Evolutionary conservation across 2,113 vertebrate genomes (phyloP), one percentile per base, ranked within the genome.

Genomic region (Odontesthes bonariensis): DNA sequence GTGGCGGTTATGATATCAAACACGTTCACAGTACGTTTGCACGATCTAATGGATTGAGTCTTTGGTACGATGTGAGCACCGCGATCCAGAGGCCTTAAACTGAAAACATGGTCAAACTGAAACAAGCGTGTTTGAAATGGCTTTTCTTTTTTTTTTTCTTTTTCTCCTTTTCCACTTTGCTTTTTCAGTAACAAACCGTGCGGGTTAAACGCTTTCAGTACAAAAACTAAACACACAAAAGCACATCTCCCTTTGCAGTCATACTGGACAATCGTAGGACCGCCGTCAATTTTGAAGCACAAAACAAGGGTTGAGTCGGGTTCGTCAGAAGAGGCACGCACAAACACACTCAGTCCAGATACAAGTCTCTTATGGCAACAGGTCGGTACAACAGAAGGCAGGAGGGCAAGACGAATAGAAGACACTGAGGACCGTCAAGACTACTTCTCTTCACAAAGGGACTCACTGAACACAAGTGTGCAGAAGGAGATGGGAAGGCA

Each of bases 1-100:
- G 58, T 51, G 12, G 17, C 38, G 27, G 59, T 54, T 38, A 76
- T 53, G 80, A 70, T 38, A 56, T 74, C 40, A 79, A 85, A 88
- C 33, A 53, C 40, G 54, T 77, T 68, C 32, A 20, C 44, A 51
- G 65, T 71, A 69, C 69, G 77, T 70, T 42, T 63, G 68, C 64
- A 73, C 71, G 77, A 59, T 77, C 59, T 74, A 56, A 79, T 77
- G 72, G 52, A 27, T 69, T 57, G 79, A 84, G 85, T 93, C 93
- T 94, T 94, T 94, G 93, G 94, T 94, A 90, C 78, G 68, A 89
- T 59, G 65, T 65, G 73, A 90, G 87, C 87, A 88, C 81, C 75
- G 46, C 57, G 56, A 89, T 87, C 60, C 69, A 81, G 67, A 87
- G 72, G 57, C 66, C 59, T 79, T 62, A 23, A 71, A 78, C 27